Conservation (phyloP, 2,113 vertebrate genomes). For the Halichoerus grypus region DNA sequence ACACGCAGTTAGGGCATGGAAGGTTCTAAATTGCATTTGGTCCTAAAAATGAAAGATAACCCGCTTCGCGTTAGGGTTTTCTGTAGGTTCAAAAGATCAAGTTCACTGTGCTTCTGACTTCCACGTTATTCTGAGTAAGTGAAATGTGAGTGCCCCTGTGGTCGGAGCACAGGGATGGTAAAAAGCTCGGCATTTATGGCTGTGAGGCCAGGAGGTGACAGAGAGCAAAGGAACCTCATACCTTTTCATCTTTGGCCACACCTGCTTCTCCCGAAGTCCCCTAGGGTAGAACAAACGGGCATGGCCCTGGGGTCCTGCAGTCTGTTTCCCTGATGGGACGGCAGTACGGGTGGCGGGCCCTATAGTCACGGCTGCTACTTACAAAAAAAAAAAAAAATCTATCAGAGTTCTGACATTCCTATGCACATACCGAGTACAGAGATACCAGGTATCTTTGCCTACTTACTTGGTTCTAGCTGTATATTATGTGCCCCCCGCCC, state of each 20-base stretch:
- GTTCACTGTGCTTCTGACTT: not conserved
- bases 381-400: not conserved
- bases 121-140: not conserved
- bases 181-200: not conserved
- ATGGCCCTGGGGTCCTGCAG: not conserved
- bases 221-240: not conserved
- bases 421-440: not conserved
- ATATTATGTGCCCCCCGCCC: too few species aligned
- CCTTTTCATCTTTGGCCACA: slow-evolving; percentile 43
- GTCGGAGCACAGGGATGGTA: not conserved
- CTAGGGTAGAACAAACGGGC: not conserved
- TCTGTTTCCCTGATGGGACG: not conserved
- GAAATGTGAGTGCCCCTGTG: not conserved
- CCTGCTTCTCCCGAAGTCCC: not conserved
- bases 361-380: slow-evolving; percentile 48
- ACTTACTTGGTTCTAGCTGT: not conserved
- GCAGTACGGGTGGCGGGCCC: not conserved
- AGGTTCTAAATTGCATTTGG: slow-evolving; percentile 31
- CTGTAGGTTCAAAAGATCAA: slow-evolving; percentile 31
- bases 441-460: not conserved
- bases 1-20: not conserved
- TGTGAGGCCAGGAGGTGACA: slow-evolving; percentile 23
- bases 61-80: not conserved
- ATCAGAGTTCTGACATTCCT: slow-evolving; percentile 24
- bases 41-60: not conserved